Conservation (phyloP, 2,888 invertebrate genomes). For the Tanytarsus gracilentus region DNA sequence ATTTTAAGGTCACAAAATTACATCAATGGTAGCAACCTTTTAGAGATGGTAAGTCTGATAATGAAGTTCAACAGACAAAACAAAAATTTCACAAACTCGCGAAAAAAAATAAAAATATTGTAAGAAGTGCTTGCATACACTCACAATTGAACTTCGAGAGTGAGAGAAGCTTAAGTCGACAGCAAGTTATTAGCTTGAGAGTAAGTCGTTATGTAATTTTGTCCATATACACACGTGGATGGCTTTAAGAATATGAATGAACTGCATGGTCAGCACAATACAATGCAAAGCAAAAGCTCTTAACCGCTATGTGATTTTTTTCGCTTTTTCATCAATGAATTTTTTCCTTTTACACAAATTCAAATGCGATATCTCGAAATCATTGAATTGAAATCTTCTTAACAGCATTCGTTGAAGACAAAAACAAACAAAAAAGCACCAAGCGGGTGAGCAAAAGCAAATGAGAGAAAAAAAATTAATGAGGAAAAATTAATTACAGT, state of each 20-base stretch:
- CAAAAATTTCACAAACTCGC: slow-evolving; percentile 6
- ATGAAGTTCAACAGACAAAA: neutral
- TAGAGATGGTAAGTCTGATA: too few relatives aligned
- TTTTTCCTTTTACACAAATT: neutral
- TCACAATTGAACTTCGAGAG: neutral
- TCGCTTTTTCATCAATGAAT: too few relatives aligned
- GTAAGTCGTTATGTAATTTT: too few relatives aligned
- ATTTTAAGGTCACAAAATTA: neutral
- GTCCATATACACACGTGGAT: too few relatives aligned
- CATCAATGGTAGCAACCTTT: too few relatives aligned
- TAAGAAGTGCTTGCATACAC: neutral
- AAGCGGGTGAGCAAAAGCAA: neutral
- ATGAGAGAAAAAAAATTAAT: slow-evolving; percentile 8
- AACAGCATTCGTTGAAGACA: neutral
- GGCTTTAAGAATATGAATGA: too few relatives aligned
- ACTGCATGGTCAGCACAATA: too few relatives aligned
- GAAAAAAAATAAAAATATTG: neutral
- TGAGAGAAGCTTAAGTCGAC: neutral
- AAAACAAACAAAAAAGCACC: slow-evolving; percentile 6
- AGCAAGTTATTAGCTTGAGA: too few relatives aligned
- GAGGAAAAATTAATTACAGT: slow-evolving; percentile 20
- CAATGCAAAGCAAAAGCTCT: too few relatives aligned
- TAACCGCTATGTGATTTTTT: too few relatives aligned
- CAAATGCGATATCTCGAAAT: neutral
- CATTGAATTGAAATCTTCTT: neutral